phyloP scores from a whole-genome alignment of 1,140 invertebrate genomes.

The Wasmannia auropunctata region DNA sequence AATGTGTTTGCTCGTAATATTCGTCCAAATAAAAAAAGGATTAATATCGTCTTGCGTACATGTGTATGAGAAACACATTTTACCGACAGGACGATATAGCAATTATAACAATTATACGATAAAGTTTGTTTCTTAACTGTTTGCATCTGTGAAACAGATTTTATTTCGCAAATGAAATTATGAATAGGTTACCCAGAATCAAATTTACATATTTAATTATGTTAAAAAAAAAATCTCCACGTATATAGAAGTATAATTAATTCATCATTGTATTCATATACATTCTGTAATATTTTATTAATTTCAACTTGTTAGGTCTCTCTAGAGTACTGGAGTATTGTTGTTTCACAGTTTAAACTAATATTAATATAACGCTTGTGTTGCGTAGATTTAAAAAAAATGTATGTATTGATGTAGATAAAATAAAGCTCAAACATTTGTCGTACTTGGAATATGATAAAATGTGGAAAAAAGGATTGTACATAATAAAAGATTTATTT shows the following conservation, averaged over 20 bases:
- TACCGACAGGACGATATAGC: not conserved
- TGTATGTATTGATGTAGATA: not conserved
- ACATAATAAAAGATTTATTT: too few relatives aligned
- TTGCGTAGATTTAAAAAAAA: not conserved
- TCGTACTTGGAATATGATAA: too few relatives aligned
- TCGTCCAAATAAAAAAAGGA: not conserved
- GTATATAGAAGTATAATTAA: not conserved
- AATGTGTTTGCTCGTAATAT: not conserved
- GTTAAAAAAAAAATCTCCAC: not conserved
- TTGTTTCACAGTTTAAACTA: not conserved
- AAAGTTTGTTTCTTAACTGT: not conserved
- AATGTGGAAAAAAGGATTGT: too few relatives aligned
- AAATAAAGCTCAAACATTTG: not conserved
- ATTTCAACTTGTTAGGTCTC: not conserved
- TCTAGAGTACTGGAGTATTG: not conserved
- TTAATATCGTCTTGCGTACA: slow-evolving; percentile 20
- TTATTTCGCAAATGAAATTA: not conserved
- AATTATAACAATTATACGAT: not conserved
- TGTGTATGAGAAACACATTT: too few relatives aligned
- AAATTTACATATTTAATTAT: not conserved
- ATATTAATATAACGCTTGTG: not conserved
- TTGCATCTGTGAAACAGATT: too few relatives aligned
- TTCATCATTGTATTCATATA: not conserved
- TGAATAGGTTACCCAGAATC: not conserved
- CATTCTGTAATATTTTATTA: not conserved